A percentile compares a stretch with the other conserved stretches of the same genome.
Evolutionary conservation across 2,797 vertebrate genomes (phyloP).

Genomic region (Sebastes hopkinsi): DNA sequence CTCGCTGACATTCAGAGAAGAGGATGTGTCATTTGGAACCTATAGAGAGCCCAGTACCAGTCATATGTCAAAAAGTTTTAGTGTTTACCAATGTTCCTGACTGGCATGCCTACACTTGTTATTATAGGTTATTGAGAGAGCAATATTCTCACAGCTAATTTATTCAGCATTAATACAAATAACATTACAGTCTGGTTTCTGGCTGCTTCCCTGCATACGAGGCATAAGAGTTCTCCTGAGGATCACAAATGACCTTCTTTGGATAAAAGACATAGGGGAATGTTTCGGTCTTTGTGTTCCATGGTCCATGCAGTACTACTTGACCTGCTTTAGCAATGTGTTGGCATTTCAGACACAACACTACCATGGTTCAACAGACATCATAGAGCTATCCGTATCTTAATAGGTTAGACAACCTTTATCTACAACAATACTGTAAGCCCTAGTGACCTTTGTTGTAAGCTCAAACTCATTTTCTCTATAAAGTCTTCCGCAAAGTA

Average conservation of each 20-base stretch:
- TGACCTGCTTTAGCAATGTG: not conserved
- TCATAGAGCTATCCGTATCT: not conserved
- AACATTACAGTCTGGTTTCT: not conserved
- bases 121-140: not conserved
- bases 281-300: not conserved
- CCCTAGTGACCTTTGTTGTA: not conserved
- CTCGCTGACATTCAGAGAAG: not conserved
- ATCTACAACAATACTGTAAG: not conserved
- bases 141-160: conserved; percentile 15
- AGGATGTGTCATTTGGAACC: not conserved
- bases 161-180: conserved; percentile 5
- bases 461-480: not conserved
- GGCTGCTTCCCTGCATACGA: not conserved
- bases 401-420: conserved; percentile 13
- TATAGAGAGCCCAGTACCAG: not conserved
- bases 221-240: not conserved
- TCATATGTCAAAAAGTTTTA: not conserved
- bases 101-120: not conserved
- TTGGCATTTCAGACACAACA: conserved; percentile 20
- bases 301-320: not conserved
- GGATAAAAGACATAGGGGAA: not conserved
- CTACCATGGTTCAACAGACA: not conserved
- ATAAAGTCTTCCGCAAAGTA: not conserved
- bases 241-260: conserved; percentile 1
- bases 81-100: not conserved